Evolutionary conservation across 2,113 vertebrate genomes (phyloP).

Genomic region (Buteo buteo): DNA sequence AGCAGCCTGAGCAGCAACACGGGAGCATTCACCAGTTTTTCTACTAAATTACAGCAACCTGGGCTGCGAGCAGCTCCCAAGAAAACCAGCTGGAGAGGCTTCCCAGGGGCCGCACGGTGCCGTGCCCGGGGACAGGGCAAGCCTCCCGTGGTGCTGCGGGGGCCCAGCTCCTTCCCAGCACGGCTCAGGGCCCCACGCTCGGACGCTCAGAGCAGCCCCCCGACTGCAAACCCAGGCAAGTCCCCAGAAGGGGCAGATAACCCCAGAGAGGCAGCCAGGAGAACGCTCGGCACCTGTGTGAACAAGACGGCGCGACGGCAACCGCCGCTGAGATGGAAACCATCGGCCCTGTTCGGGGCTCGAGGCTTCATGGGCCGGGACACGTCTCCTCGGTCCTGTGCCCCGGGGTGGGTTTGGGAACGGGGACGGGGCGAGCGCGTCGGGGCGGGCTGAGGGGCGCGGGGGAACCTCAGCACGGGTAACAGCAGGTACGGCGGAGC

Average conservation of each 20-base stretch:
- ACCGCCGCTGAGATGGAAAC: background rate
- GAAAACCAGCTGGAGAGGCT: background rate
- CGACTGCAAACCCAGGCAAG: background rate
- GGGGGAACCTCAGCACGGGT: background rate
- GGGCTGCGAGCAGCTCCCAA: background rate
- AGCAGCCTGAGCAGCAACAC: background rate
- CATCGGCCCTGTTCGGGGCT: no score
- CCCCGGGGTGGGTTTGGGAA: background rate
- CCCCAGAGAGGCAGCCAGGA: background rate
- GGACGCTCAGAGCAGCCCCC: background rate
- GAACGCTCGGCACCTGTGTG: accelerated
- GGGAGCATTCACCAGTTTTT: background rate
- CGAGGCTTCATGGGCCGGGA: background rate
- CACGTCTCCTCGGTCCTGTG: background rate
- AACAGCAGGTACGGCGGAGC: background rate
- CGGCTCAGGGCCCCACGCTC: accelerated
- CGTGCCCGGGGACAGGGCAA: accelerated
- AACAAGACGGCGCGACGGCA: accelerated
- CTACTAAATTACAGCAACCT: background rate
- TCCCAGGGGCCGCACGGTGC: background rate
- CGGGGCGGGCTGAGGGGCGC: background rate
- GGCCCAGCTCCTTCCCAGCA: background rate
- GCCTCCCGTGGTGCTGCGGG: background rate
- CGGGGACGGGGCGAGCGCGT: background rate
- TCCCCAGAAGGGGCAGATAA: background rate